Base-by-base conservation (phyloP, 2,113 vertebrate species). In the Colossoma macropomum region DNA sequence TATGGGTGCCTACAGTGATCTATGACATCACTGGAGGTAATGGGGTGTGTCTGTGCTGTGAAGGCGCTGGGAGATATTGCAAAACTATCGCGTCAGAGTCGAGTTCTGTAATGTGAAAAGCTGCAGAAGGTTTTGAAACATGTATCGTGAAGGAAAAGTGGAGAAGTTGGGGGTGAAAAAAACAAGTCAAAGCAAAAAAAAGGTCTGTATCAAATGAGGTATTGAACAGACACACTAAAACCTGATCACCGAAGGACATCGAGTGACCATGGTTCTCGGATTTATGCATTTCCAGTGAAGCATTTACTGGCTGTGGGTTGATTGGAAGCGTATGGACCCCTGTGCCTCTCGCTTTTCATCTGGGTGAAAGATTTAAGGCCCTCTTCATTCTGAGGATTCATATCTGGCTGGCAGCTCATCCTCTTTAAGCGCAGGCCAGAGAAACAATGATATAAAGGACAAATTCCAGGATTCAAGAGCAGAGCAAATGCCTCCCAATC, bases 11-110 rank as follows among this genome's bases (percentile, higher is more conserved):
- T 63, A 73, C 41, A 72, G 80, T 73, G 69, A 73, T 38, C 59
- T 41, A 63, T 86, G 62, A 81, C 84, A 81, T 81, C 80, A 83
- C 63, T 76, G 41, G 63, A 80, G 76, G 62, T 83, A 79, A 79
- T 83, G 34, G 80, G 41, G 71, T 75, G 63, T 19, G 52, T 78
- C 76, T 74, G 56, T 62, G 48, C 27, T 68, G 32, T 68, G 68
- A 77, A 65, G 72, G 68, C 59, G 21, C 32, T 50, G 38, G 74
- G 32, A 71, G 54, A 62, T 79, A 52, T 74, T 65, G 54, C n/a
- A 28, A 52, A 74, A 68, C 27, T 30, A 34, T 32, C 48, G 34
- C 48, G 38, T 81, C 69, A 68, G 27, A 75, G 21, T 62, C 15
- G 7, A 56, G 13, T 70, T 27, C 50, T 56, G 32, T 71, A 25